These are phyloP conservation scores for Salminus brasiliensis DNA, from an alignment of 2,113 vertebrate genomes.

Conservation along the genomic window DNA sequence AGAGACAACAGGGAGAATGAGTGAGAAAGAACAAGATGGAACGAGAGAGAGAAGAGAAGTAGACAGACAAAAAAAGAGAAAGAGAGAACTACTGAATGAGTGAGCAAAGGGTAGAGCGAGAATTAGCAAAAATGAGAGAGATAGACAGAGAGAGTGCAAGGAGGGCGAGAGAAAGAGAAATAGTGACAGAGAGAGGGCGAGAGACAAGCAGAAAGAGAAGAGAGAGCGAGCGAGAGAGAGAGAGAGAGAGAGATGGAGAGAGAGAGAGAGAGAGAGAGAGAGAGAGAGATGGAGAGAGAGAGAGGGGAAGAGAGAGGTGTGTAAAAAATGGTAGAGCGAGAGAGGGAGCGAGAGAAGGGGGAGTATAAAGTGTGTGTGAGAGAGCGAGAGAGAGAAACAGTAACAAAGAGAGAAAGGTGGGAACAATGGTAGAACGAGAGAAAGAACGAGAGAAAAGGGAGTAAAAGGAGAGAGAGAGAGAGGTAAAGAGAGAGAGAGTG, in stretches of 20 bases:
- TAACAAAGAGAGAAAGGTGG: not conserved
- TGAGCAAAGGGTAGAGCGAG: too few relatives aligned
- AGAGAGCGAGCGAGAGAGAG: too few relatives aligned
- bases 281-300: too few relatives aligned
- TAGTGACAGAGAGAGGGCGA: not conserved
- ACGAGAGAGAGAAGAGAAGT: not conserved
- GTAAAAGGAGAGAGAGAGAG: not conserved
- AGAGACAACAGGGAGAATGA: too few relatives aligned
- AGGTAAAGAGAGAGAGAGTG: not conserved
- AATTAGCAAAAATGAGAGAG: too few relatives aligned
- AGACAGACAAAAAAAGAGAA: not conserved
- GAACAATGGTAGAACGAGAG: not conserved
- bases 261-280: too few relatives aligned
- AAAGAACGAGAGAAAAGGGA: not conserved
- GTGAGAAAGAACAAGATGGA: not conserved
- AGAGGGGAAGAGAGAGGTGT: too few relatives aligned
- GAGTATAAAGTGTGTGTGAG: not conserved
- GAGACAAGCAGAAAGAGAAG: not conserved
- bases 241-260: too few relatives aligned
- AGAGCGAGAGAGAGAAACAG: not conserved
- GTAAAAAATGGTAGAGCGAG: not conserved
- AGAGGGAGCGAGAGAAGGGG: not conserved
- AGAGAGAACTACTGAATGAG: too few relatives aligned
- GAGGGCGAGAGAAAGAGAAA: too few relatives aligned
- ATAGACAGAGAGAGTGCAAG: too few relatives aligned